A percentile compares a stretch with the other conserved stretches of the same genome.
Conservation (phyloP, 2,888 invertebrate genomes). For the Polydrusus tereticollis region DNA sequence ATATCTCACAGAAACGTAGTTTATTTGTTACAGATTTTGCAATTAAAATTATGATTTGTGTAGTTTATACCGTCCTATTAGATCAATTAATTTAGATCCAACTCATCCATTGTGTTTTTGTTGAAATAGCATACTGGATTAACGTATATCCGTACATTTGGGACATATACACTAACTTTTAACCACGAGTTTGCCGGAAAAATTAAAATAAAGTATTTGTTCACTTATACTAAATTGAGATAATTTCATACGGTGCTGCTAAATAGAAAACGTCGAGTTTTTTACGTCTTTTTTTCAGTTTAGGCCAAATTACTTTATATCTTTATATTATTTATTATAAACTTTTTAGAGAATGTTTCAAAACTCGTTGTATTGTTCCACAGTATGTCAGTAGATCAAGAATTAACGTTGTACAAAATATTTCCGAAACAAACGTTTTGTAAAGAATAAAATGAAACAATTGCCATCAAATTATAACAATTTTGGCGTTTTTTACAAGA, state of each 20-base stretch:
- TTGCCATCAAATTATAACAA: not conserved
- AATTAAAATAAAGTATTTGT: too few relatives aligned
- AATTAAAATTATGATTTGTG: not conserved
- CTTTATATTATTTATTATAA: too few relatives aligned
- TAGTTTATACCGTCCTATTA: not conserved
- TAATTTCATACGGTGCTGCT: too few relatives aligned
- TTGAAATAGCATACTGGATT: too few relatives aligned
- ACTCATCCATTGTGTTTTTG: not conserved
- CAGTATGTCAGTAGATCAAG: constrained; percentile 15
- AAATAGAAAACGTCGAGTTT: too few relatives aligned
- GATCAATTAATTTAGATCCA: not conserved
- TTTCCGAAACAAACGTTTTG: constrained; percentile 3
- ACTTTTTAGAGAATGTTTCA: constrained; percentile 6
- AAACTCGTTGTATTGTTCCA: constrained; percentile 16
- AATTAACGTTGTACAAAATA: constrained; percentile 20
- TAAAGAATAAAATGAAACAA: constrained; percentile 5
- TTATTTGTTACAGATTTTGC: not conserved
- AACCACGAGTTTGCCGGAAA: too few relatives aligned
- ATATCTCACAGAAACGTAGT: not conserved
- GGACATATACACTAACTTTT: too few relatives aligned
- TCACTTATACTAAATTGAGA: too few relatives aligned
- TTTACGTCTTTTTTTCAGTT: too few relatives aligned
- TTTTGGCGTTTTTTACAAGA: not conserved
- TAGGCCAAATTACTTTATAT: too few relatives aligned
- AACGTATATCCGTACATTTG: too few relatives aligned